Evolutionary conservation across 2,888 invertebrate genomes (phyloP).

Genomic region (Tachina fera): DNA sequence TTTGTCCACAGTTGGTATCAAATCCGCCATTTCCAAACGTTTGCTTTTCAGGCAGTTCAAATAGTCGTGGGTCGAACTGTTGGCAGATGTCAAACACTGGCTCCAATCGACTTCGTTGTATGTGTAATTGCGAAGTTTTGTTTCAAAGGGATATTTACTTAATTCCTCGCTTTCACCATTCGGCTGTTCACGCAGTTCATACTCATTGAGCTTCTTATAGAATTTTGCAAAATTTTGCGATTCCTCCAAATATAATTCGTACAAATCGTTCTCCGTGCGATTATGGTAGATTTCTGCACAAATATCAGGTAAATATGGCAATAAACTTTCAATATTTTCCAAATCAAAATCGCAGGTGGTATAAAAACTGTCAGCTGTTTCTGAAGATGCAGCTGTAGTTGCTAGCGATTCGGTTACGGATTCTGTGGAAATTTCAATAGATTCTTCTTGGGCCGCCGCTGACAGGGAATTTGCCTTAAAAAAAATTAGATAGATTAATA

Average conservation of each 20-base stretch:
- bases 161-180: constrained; percentile 23
- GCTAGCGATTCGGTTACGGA: not conserved
- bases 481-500: not conserved
- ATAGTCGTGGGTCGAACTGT: constrained; percentile 39
- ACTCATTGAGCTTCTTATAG: constrained; percentile 60
- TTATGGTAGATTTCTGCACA: constrained; percentile 63
- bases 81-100: constrained; percentile 39
- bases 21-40: constrained; percentile 44
- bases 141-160: constrained; percentile 59
- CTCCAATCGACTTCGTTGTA: constrained; percentile 44
- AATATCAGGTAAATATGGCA: constrained; percentile 54
- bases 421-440: not conserved
- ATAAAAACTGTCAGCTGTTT: constrained; percentile 8
- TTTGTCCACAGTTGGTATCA: constrained; percentile 54
- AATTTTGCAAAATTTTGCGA: constrained; percentile 57
- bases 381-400: not conserved
- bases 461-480: not conserved
- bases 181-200: constrained; percentile 56
- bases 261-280: constrained; percentile 30
- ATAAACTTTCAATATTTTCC: constrained; percentile 58
- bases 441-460: constrained; percentile 2
- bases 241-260: constrained; percentile 55
- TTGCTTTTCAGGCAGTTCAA: constrained; percentile 55
- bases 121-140: constrained; percentile 34
- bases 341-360: constrained; percentile 69